These are phyloP conservation scores for Thera britannica DNA, from an alignment of 2,888 invertebrate species.

Conservation along the genomic window DNA sequence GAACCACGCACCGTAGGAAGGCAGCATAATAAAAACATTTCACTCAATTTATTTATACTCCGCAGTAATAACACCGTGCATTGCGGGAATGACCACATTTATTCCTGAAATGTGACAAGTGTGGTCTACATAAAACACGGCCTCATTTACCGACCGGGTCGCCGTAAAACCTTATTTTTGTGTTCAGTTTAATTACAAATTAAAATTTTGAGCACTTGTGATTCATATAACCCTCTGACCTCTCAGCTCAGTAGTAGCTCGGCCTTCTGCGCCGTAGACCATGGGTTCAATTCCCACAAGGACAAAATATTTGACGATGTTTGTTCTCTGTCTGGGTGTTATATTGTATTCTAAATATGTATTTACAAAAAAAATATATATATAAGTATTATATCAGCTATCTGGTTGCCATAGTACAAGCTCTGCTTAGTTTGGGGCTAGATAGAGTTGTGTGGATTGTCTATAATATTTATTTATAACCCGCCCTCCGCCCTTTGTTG, in stretches of 20 bases:
- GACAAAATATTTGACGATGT: neutral
- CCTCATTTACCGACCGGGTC: constrained; percentile 43
- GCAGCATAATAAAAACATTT: neutral
- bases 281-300: neutral
- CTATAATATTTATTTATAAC: no score
- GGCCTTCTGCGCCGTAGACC: neutral
- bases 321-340: no score
- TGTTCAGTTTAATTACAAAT: constrained; percentile 6
- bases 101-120: constrained; percentile 39
- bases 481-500: no score
- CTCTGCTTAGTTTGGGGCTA: no score
- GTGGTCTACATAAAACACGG: constrained; percentile 54
- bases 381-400: no score
- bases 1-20: no score
- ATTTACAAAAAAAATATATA: no score
- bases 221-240: neutral
- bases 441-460: no score
- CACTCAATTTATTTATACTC: neutral
- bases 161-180: constrained; percentile 31
- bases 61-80: constrained; percentile 24
- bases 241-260: neutral
- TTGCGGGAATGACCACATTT: constrained; percentile 32
- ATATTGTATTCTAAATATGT: no score
- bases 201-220: neutral
- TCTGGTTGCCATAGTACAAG: no score